Conservation (phyloP, 2,113 vertebrate genomes). For the Channa argus region DNA sequence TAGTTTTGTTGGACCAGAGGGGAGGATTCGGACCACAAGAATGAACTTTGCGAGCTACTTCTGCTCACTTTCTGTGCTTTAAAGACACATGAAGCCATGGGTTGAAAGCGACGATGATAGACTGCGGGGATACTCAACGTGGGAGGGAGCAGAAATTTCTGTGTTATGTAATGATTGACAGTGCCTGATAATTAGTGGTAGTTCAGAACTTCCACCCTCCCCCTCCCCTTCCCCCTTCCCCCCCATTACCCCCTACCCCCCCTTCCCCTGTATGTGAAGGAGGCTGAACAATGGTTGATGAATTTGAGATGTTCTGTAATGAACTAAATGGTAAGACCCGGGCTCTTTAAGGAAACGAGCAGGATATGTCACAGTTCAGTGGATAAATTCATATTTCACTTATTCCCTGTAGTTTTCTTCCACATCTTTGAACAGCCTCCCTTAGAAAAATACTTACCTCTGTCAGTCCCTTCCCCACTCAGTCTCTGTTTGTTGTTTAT, state of each 20-base stretch:
- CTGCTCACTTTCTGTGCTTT: constrained; percentile 59
- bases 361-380: constrained; percentile 29
- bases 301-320: neutral
- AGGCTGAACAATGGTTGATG: neutral
- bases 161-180: constrained; percentile 78
- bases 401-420: neutral
- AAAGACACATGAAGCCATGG: constrained; percentile 70
- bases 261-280: constrained; percentile 15
- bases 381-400: neutral
- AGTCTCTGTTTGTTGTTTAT: neutral
- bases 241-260: neutral
- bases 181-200: constrained; percentile 62
- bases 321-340: neutral
- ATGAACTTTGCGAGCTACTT: constrained; percentile 61
- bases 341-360: constrained; percentile 12
- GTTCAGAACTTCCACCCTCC: constrained; percentile 35
- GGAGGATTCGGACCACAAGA: constrained; percentile 37
- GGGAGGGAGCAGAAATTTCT: constrained; percentile 72
- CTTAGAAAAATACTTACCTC: neutral
- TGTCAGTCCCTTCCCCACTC: neutral
- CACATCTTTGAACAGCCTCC: neutral
- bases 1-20: constrained; percentile 47
- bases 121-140: constrained; percentile 74
- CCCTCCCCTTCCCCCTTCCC: neutral
- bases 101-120: constrained; percentile 67